These are phyloP conservation scores for Pseudocheirus occidentalis DNA, from an alignment of 2,797 vertebrate genomes.

Conservation along the genomic window DNA sequence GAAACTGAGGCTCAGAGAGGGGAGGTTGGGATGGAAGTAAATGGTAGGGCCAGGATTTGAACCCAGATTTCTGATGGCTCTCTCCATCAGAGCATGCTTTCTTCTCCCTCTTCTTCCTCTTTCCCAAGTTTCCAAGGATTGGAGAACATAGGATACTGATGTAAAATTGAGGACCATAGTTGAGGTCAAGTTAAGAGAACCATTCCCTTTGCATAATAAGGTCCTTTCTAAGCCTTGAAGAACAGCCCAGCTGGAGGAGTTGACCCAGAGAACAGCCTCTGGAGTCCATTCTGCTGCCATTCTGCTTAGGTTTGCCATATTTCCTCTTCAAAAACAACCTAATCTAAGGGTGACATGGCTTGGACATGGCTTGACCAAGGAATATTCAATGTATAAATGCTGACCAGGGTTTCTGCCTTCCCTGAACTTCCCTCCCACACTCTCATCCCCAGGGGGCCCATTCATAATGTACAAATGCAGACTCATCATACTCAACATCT, in stretches of 20 bases:
- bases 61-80: not conserved
- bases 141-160: not conserved
- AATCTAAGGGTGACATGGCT: conserved; percentile 37
- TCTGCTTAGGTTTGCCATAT: conserved; percentile 1
- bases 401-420: conserved; percentile 39
- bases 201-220: not conserved
- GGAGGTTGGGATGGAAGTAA: not conserved
- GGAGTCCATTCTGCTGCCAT: conserved; percentile 4
- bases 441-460: conserved; percentile 52
- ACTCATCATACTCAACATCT: conserved; percentile 60
- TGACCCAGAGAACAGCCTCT: not conserved
- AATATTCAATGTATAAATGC: conserved; percentile 51
- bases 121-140: not conserved
- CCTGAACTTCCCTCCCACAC: conserved; percentile 54
- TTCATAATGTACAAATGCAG: conserved; percentile 52
- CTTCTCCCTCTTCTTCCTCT: not conserved
- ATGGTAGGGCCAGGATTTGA: not conserved
- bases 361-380: conserved; percentile 27
- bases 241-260: not conserved
- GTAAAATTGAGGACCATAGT: not conserved
- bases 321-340: conserved; percentile 58
- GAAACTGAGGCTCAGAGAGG: not conserved
- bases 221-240: not conserved
- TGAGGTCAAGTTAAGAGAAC: not conserved
- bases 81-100: not conserved